Percentiles rank a stretch among this genome's conserved stretches.
Evolutionary conservation across 2,888 invertebrate genomes (phyloP).

Genomic region (Cancer borealis): DNA sequence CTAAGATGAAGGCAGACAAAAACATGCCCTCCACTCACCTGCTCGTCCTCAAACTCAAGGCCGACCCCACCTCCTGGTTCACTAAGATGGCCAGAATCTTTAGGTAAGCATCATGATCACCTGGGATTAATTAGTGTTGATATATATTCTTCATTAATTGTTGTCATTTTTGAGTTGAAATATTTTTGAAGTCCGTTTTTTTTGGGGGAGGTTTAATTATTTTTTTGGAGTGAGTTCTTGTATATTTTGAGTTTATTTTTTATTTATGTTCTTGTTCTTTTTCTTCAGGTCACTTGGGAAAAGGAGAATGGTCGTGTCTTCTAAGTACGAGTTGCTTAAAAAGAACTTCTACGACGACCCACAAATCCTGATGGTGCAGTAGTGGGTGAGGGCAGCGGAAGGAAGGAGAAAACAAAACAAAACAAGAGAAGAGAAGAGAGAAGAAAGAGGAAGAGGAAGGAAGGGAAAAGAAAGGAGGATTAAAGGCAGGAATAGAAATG

Average conservation of each 20-base stretch:
- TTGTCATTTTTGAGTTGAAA: background rate
- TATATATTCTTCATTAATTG: background rate
- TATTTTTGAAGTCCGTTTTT: too few species aligned
- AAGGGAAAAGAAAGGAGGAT: too few species aligned
- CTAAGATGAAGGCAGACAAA: constrained; percentile 67
- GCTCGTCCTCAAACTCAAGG: constrained; percentile 63
- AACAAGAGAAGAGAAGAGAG: background rate
- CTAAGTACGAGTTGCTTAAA: constrained; percentile 68
- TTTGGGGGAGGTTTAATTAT: background rate
- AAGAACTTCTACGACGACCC: constrained; percentile 54
- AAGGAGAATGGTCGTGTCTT: constrained; percentile 69
- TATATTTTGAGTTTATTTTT: background rate
- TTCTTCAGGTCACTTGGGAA: constrained; percentile 67
- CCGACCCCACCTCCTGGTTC: constrained; percentile 74
- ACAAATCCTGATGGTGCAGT: background rate
- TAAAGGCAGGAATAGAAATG: too few species aligned
- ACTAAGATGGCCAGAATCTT: constrained; percentile 76
- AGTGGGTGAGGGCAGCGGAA: background rate
- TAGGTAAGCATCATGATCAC: constrained; percentile 36
- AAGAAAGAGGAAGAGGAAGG: background rate
- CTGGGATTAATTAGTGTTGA: background rate
- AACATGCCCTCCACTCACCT: constrained; percentile 73
- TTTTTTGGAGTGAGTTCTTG: too few species aligned
- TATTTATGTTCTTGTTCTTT: background rate
- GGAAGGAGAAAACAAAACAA: background rate